These are phyloP conservation scores for Oceanodroma tethys DNA, from an alignment of 2,113 vertebrate species.

Conservation along the genomic window DNA sequence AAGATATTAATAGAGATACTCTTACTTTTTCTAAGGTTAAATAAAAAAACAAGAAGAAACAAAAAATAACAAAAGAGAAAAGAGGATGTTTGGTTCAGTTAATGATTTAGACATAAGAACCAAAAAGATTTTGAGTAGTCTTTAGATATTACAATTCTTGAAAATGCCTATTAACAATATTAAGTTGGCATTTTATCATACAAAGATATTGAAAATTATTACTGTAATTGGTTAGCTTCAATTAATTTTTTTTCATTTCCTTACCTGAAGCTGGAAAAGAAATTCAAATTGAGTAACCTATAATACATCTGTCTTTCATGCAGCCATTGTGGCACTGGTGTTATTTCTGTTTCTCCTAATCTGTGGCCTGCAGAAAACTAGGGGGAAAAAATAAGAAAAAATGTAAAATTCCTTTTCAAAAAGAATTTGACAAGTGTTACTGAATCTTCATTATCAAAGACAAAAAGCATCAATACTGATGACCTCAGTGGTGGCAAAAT, in stretches of 20 bases:
- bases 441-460: not conserved
- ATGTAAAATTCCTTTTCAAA: not conserved
- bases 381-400: not conserved
- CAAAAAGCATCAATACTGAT: not conserved
- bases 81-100: not conserved
- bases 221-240: not conserved
- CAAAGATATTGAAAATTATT: not conserved
- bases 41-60: not conserved
- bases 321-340: conserved; percentile 58
- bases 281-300: conserved; percentile 30
- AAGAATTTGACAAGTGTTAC: not conserved
- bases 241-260: not conserved
- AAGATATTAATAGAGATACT: not conserved
- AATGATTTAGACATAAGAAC: not conserved
- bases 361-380: conserved; percentile 24
- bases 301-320: conserved; percentile 57
- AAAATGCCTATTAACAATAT: not conserved
- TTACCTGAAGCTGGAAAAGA: conserved; percentile 71
- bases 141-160: not conserved
- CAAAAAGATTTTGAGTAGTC: not conserved
- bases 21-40: not conserved
- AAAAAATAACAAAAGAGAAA: not conserved
- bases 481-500: not conserved
- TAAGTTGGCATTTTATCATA: not conserved
- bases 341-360: conserved; percentile 35